Percentiles rank a stretch among this genome's conserved stretches.
Conservation (phyloP, 1,140 invertebrate species). For the Dinoponera quadriceps region DNA sequence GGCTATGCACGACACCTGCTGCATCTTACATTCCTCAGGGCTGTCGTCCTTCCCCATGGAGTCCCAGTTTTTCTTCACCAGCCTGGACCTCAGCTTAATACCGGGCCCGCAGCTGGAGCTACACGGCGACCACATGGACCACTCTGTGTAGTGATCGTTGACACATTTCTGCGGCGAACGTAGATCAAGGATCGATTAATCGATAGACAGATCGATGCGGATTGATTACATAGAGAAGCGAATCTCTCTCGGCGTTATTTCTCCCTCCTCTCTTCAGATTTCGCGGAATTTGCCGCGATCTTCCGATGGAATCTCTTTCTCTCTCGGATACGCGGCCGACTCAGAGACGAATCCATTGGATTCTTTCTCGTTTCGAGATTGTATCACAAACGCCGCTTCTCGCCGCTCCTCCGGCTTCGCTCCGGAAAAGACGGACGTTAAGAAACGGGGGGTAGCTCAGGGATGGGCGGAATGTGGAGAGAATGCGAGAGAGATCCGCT, state of each 20-base stretch:
- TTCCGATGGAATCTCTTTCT: neutral
- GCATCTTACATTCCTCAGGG: slow-evolving; percentile 77
- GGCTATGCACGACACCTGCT: slow-evolving; percentile 83
- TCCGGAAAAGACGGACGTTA: neutral
- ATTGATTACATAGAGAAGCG: neutral
- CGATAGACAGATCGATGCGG: no score
- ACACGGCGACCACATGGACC: slow-evolving; percentile 90
- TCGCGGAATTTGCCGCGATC: neutral
- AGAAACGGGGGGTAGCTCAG: neutral
- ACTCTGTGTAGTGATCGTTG: slow-evolving; percentile 84
- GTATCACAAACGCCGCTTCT: no score
- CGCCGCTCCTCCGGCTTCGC: neutral
- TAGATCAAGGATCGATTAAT: neutral
- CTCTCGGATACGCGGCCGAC: neutral
- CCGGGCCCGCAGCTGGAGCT: slow-evolving; percentile 89
- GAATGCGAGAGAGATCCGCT: neutral
- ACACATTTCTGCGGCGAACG: slow-evolving; percentile 77
- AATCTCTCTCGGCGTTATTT: neutral
- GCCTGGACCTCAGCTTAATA: slow-evolving; percentile 87
- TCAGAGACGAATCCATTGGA: neutral
- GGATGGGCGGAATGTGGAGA: neutral
- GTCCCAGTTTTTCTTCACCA: slow-evolving; percentile 77
- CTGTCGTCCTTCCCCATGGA: slow-evolving; percentile 80
- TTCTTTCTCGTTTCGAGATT: neutral
- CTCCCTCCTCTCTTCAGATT: neutral